Evolutionary conservation across 2,113 vertebrate genomes (phyloP).

Genomic region (Paratilapia polleni): DNA sequence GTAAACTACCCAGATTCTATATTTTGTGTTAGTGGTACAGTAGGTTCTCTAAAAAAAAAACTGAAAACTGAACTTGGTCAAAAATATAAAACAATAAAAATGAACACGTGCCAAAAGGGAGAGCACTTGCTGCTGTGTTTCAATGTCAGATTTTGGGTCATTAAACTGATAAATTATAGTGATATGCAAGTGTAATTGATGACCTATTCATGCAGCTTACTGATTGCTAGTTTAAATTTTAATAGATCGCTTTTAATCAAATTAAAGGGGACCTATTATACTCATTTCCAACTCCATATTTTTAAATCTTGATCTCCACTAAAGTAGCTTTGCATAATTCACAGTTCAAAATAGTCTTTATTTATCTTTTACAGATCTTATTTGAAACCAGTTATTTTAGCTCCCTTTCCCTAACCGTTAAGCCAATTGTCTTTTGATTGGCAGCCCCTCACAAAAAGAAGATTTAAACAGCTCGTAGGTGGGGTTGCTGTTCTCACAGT

Average conservation of each 20-base stretch:
- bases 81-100: background rate
- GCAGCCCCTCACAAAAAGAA: background rate
- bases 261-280: too few species aligned
- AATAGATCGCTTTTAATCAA: background rate
- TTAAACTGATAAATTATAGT: background rate
- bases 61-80: background rate
- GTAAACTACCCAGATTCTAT: background rate
- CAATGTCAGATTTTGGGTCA: background rate
- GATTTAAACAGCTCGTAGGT: background rate
- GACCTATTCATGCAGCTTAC: background rate
- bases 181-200: background rate
- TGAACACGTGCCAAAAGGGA: background rate
- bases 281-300: too few species aligned
- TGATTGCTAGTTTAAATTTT: background rate
- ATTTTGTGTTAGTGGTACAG: background rate
- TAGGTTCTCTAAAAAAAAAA: rapidly evolving
- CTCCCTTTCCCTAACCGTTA: background rate
- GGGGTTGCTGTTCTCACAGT: background rate
- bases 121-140: background rate
- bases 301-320: too few species aligned
- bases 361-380: rapidly evolving
- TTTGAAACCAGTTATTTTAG: background rate
- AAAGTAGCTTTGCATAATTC: rapidly evolving
- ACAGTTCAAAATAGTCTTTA: background rate
- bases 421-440: background rate